Conservation (phyloP, 2,797 vertebrate genomes). For the Hirundo rustica region DNA sequence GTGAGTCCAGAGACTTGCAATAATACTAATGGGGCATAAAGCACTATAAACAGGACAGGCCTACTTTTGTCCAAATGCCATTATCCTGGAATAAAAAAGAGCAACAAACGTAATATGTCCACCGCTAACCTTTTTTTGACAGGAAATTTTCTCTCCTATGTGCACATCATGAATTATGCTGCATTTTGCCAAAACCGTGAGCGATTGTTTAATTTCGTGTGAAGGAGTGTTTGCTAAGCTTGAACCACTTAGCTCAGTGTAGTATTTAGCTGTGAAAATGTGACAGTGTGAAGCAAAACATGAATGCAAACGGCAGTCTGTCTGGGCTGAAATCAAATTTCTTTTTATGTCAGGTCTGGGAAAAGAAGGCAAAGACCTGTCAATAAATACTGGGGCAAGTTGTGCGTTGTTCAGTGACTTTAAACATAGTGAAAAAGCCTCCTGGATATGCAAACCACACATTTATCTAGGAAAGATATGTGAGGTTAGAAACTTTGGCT, state of each 20-base stretch:
- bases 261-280: slow-evolving; percentile 29
- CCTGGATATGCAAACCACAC: background rate
- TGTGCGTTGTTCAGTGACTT: accelerated
- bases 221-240: background rate
- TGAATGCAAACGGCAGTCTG: background rate
- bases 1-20: slow-evolving; percentile 91
- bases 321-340: background rate
- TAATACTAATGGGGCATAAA: slow-evolving; percentile 99
- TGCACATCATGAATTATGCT: slow-evolving; percentile 66
- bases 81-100: slow-evolving; percentile 87
- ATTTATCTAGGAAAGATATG: background rate
- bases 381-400: background rate
- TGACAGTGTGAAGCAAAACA: background rate
- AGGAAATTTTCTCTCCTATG: slow-evolving; percentile 71
- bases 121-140: slow-evolving; percentile 75
- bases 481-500: background rate
- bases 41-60: slow-evolving; percentile 81
- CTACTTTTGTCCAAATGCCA: slow-evolving; percentile 86
- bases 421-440: background rate
- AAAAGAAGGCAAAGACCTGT: background rate
- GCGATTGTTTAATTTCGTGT: slow-evolving; percentile 50
- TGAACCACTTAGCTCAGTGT: background rate
- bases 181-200: slow-evolving; percentile 65
- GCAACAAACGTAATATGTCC: slow-evolving; percentile 76
- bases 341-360: background rate